Conservation (phyloP, 2,888 invertebrate species). For the Mesorhabditis belari region DNA sequence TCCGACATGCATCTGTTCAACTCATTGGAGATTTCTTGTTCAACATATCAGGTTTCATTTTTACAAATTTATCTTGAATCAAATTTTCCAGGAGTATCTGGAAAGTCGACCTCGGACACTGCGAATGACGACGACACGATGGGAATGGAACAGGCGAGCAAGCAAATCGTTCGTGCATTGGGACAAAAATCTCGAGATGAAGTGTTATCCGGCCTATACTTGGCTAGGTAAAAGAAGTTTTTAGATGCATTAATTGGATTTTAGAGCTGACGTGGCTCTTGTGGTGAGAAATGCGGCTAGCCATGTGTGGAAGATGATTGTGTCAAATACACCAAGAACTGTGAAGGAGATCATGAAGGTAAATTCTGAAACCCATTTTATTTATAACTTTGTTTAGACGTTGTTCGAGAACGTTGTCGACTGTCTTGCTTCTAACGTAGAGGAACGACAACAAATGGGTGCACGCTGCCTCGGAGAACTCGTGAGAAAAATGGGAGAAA, state of each 20-base stretch:
- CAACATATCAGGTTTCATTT: constrained; percentile 73
- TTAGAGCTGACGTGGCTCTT: constrained; percentile 85
- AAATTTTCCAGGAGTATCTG: constrained; percentile 67
- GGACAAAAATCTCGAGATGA: constrained; percentile 83
- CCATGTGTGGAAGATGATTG: constrained; percentile 99
- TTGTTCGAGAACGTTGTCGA: constrained; percentile 60
- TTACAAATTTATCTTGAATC: neutral
- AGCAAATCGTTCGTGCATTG: constrained; percentile 78
- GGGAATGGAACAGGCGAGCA: constrained; percentile 89
- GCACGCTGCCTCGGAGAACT: constrained; percentile 92
- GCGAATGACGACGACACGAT: constrained; percentile 96
- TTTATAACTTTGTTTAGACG: neutral
- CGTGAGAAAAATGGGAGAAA: constrained; percentile 90
- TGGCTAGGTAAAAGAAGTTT: constrained; percentile 65
- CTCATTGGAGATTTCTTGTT: constrained; percentile 88
- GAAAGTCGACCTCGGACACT: constrained; percentile 97
- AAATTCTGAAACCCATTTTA: neutral
- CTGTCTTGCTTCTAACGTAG: constrained; percentile 88
- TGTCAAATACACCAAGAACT: constrained; percentile 93
- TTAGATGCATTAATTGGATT: neutral
- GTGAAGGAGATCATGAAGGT: constrained; percentile 90
- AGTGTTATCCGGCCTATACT: constrained; percentile 86
- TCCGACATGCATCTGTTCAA: constrained; percentile 83
- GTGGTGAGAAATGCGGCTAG: constrained; percentile 94
- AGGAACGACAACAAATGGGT: constrained; percentile 88